Evolutionary conservation across 2,113 vertebrate genomes (phyloP).

Genomic region (Gnathonemus echidnorhynchus): DNA sequence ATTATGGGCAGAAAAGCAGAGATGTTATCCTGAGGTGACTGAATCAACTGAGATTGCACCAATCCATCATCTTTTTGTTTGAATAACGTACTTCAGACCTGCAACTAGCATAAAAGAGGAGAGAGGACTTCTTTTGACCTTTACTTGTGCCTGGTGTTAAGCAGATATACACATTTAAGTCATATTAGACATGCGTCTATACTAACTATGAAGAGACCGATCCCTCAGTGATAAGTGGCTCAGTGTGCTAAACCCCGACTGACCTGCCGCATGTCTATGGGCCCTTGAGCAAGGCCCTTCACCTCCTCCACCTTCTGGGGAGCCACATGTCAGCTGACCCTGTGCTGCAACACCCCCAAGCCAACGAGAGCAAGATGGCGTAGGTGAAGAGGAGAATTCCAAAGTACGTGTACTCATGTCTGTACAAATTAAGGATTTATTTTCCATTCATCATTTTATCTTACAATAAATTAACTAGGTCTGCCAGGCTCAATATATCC

Average conservation of each 20-base stretch:
- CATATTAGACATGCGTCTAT: not conserved
- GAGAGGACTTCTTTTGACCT: not conserved
- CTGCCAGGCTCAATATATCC: not conserved
- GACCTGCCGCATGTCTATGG: not conserved
- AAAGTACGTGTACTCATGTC: not conserved
- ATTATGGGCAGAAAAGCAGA: not conserved
- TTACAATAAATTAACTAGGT: not conserved
- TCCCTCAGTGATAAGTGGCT: too few relatives aligned
- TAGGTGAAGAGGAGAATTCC: not conserved
- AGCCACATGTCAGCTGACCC: not conserved
- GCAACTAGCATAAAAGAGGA: not conserved
- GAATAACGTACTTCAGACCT: not conserved
- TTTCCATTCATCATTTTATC: not conserved
- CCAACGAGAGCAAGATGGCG: not conserved
- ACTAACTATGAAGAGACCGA: not conserved
- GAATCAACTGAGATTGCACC: not conserved
- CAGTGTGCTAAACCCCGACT: too few relatives aligned
- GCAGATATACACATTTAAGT: not conserved
- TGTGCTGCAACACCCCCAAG: not conserved
- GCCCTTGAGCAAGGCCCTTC: not conserved
- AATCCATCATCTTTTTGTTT: not conserved
- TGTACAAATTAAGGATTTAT: not conserved
- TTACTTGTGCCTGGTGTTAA: not conserved
- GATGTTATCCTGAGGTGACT: not conserved
- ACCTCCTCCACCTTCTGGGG: not conserved